Conservation (phyloP, 2,113 vertebrate species). For the Brachypodius melanocephalos region DNA sequence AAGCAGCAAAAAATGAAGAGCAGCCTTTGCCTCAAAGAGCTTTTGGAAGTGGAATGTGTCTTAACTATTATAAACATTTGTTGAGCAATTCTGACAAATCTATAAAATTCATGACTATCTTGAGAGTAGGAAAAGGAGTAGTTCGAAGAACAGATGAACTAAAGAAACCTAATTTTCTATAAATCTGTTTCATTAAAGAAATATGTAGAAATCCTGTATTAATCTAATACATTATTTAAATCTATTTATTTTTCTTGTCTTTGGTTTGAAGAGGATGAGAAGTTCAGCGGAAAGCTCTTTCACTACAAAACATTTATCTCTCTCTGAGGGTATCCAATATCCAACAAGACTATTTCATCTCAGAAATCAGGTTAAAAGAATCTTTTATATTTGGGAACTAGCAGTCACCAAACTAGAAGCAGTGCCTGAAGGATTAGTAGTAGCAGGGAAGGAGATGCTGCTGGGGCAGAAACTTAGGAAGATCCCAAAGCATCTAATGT, state of each 20-base stretch:
- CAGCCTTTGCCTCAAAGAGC: not conserved
- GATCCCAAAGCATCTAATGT: not conserved
- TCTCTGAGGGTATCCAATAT: not conserved
- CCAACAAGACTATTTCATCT: not conserved
- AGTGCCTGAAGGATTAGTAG: not conserved
- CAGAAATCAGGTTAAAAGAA: not conserved
- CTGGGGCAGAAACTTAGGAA: not conserved
- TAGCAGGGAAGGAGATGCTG: not conserved
- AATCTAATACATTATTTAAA: not conserved
- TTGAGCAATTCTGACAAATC: not conserved
- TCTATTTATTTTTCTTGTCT: not conserved
- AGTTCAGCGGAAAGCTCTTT: not conserved
- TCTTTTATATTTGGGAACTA: not conserved
- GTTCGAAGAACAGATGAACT: not conserved
- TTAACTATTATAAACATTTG: not conserved
- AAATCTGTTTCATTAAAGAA: not conserved
- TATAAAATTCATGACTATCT: not conserved
- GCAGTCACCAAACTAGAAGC: not conserved
- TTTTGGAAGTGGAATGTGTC: not conserved
- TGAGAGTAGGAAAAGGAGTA: not conserved
- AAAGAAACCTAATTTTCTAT: not conserved
- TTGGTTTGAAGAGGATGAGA: not conserved
- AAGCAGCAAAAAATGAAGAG: not conserved
- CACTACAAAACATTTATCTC: not conserved
- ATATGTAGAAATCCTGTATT: not conserved